Conservation (phyloP, 2,797 vertebrate species). For the Halcyon chelicuti region DNA sequence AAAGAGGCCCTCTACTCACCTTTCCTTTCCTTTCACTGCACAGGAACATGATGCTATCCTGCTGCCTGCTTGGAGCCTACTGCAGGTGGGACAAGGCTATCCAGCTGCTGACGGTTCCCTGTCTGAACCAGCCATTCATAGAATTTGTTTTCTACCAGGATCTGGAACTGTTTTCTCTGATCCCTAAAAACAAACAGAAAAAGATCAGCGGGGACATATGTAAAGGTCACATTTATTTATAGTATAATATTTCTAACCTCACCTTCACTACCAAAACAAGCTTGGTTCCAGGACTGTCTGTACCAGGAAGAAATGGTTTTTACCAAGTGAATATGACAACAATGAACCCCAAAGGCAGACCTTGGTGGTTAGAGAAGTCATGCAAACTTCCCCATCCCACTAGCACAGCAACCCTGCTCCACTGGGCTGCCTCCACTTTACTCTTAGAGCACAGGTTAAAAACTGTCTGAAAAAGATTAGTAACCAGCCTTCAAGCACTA, state of each 20-base stretch:
- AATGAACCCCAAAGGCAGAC: neutral
- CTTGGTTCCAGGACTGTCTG: neutral
- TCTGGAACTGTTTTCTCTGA: slow-evolving; percentile 89
- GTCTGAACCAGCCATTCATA: slow-evolving; percentile 91
- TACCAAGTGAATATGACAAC: neutral
- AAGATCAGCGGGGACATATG: neutral
- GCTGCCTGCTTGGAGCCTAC: slow-evolving; percentile 63
- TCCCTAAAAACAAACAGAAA: slow-evolving; percentile 78
- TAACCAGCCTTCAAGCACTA: neutral
- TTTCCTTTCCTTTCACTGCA: neutral
- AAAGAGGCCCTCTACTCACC: slow-evolving; percentile 11
- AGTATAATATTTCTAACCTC: neutral
- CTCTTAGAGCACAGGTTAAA: neutral
- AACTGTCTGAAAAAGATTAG: neutral
- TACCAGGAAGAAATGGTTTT: neutral
- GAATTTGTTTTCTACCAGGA: slow-evolving; percentile 91
- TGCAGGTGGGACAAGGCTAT: slow-evolving; percentile 87
- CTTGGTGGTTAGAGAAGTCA: neutral
- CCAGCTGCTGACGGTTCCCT: slow-evolving; percentile 89
- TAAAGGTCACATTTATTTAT: neutral
- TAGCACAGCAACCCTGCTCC: neutral
- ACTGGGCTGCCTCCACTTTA: neutral
- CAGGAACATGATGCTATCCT: neutral
- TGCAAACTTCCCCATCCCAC: neutral
- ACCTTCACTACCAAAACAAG: neutral